A percentile compares a stretch with the other conserved stretches of the same genome.
phyloP scores from a whole-genome alignment of 2,888 invertebrate species.

The Cheilosia pagana region DNA sequence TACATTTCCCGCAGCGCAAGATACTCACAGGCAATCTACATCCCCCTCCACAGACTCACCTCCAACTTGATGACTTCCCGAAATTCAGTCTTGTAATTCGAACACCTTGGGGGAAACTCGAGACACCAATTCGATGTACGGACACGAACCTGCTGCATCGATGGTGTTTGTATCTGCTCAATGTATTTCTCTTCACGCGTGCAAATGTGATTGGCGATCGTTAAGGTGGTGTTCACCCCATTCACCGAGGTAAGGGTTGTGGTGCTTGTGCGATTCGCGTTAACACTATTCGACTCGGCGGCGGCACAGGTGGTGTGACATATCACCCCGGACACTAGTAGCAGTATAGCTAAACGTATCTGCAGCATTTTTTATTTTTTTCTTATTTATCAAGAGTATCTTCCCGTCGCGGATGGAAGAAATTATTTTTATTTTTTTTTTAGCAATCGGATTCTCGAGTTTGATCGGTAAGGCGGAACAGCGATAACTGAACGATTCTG shows the following conservation, averaged over 20 bases:
- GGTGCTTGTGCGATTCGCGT: constrained; percentile 75
- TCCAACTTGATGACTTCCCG: constrained; percentile 88
- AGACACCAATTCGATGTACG: constrained; percentile 91
- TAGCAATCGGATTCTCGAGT: constrained; percentile 52
- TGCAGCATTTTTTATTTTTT: constrained; percentile 43
- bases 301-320: constrained; percentile 41
- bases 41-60: constrained; percentile 84
- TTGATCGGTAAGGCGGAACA: constrained; percentile 73
- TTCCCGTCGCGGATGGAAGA: not conserved
- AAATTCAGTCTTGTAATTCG: constrained; percentile 88
- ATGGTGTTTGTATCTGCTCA: constrained; percentile 81
- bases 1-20: constrained; percentile 1
- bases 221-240: constrained; percentile 45
- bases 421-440: constrained; percentile 6
- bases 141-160: constrained; percentile 87
- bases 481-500: constrained; percentile 70
- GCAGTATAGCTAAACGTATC: constrained; percentile 23
- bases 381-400: constrained; percentile 22
- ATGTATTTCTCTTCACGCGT: constrained; percentile 85
- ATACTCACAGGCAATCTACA: not conserved
- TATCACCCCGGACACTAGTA: constrained; percentile 27
- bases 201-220: constrained; percentile 79
- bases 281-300: constrained; percentile 52
- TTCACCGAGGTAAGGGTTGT: constrained; percentile 76
- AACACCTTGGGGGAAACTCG: constrained; percentile 91